phyloP scores from a whole-genome alignment of 1,140 invertebrate genomes.

The Formica exsecta region DNA sequence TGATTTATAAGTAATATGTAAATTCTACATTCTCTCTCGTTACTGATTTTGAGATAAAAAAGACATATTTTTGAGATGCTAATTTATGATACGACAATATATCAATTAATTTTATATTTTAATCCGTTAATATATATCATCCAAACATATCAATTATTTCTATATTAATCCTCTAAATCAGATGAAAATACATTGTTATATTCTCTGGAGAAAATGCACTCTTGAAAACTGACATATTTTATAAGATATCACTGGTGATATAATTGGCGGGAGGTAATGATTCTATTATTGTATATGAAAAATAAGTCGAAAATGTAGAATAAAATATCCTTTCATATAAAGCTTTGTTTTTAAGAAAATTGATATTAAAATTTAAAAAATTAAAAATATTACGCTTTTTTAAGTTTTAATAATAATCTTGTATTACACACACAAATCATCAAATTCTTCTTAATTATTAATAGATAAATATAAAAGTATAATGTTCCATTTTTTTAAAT shows the following conservation, averaged over 20 bases:
- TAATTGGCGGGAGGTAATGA: too few relatives aligned
- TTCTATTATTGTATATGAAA: background rate
- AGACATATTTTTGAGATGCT: background rate
- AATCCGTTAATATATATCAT: background rate
- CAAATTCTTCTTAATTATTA: too few relatives aligned
- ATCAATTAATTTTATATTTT: background rate
- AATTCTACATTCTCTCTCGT: background rate
- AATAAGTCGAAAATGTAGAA: too few relatives aligned
- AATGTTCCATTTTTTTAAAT: too few relatives aligned
- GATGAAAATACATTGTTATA: background rate
- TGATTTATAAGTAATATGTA: too few relatives aligned
- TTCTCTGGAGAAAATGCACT: background rate
- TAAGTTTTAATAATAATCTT: too few relatives aligned
- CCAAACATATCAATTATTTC: background rate
- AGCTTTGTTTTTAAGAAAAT: background rate
- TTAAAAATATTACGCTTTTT: too few relatives aligned
- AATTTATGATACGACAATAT: background rate
- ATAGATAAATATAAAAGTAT: too few relatives aligned
- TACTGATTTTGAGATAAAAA: background rate
- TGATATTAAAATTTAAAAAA: too few relatives aligned
- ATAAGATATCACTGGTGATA: background rate
- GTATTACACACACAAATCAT: too few relatives aligned
- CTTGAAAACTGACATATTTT: background rate
- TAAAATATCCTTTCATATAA: too few relatives aligned
- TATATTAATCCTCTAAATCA: background rate